Percentiles rank a stretch among this genome's conserved stretches.
These are phyloP conservation scores for Basileuterus tristriatus DNA, from an alignment of 2,797 vertebrate species.

Conservation along the genomic window DNA sequence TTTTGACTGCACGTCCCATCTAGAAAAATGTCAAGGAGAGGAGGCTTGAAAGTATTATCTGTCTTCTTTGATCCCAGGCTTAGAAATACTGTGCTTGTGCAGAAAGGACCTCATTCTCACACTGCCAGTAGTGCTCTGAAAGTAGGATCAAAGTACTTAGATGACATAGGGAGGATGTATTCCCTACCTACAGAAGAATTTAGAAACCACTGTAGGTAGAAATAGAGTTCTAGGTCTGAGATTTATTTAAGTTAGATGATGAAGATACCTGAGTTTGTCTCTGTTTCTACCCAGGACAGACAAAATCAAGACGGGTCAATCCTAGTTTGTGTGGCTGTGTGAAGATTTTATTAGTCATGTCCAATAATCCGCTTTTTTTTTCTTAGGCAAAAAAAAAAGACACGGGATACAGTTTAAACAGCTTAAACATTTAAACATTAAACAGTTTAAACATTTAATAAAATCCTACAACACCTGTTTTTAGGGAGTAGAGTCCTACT, in stretches of 20 bases:
- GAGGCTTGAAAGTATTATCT: neutral
- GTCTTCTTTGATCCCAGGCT: neutral
- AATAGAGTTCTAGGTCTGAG: neutral
- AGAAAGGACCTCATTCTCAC: neutral
- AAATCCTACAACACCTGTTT: neutral
- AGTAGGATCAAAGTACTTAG: neutral
- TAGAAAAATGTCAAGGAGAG: neutral
- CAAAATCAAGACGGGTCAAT: neutral
- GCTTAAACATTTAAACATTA: neutral
- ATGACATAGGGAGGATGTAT: neutral
- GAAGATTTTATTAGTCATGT: neutral
- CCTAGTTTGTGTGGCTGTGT: neutral
- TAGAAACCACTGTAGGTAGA: neutral
- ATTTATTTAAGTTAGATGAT: neutral
- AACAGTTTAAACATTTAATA: neutral
- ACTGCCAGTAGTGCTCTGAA: neutral
- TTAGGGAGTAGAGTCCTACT: neutral
- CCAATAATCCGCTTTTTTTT: neutral
- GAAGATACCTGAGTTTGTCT: neutral
- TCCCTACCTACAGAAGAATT: neutral
- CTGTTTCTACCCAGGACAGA: neutral
- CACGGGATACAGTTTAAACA: neutral
- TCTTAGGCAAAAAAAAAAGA: neutral
- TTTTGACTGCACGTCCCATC: neutral
- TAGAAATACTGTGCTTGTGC: neutral